Percentiles rank a stretch among this genome's conserved stretches.
These are phyloP conservation scores for Drosophila melanogaster DNA, from an alignment of 1,140 invertebrate genomes.

Conservation along the genomic window DNA sequence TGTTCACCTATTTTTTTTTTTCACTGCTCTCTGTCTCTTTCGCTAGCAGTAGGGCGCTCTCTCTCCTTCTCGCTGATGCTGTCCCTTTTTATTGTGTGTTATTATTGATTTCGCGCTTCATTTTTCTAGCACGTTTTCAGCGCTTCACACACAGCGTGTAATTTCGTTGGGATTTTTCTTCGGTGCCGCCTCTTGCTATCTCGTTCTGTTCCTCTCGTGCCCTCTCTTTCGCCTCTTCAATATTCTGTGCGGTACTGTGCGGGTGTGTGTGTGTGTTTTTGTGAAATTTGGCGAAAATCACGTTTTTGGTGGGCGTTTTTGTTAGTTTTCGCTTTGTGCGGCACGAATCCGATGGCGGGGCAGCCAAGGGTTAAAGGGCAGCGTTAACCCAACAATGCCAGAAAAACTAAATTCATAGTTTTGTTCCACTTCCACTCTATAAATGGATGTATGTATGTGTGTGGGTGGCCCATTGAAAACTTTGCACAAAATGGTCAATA, in stretches of 20 bases:
- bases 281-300: slow-evolving; percentile 46
- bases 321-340: slow-evolving; percentile 49
- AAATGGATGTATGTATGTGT: slow-evolving; percentile 1
- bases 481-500: slow-evolving; percentile 37
- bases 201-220: not conserved
- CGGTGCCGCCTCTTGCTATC: slow-evolving; percentile 4
- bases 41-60: not conserved
- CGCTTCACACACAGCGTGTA: slow-evolving; percentile 65
- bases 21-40: not conserved
- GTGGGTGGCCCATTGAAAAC: slow-evolving; percentile 27
- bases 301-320: slow-evolving; percentile 52
- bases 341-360: slow-evolving; percentile 35
- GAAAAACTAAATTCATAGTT: slow-evolving; percentile 51
- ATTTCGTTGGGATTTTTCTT: slow-evolving; percentile 74
- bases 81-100: slow-evolving; percentile 41
- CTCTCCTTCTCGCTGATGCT: slow-evolving; percentile 5
- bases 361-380: slow-evolving; percentile 14
- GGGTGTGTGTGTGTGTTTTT: slow-evolving; percentile 7
- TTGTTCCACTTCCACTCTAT: slow-evolving; percentile 42
- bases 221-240: slow-evolving; percentile 11
- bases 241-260: slow-evolving; percentile 1
- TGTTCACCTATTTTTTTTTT: slow-evolving; percentile 8
- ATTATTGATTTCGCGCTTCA: slow-evolving; percentile 79
- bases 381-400: slow-evolving; percentile 47
- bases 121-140: slow-evolving; percentile 77